Conservation (phyloP, 2,797 vertebrate species). For the Brachymystax lenok region DNA sequence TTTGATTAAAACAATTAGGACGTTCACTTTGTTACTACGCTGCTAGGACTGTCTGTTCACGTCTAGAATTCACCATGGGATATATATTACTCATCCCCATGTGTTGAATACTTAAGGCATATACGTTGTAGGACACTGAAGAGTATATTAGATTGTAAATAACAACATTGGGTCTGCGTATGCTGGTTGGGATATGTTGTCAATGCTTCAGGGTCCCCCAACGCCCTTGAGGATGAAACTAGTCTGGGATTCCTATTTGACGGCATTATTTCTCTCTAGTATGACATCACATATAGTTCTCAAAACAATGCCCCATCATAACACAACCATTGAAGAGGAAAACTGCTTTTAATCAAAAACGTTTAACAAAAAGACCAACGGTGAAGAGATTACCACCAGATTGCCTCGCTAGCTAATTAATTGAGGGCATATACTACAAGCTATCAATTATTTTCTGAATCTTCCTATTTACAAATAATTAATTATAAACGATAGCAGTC, state of each 20-base stretch:
- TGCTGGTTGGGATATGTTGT: background rate
- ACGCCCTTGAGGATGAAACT: background rate
- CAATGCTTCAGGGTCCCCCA: background rate
- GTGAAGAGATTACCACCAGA: slow-evolving; percentile 37
- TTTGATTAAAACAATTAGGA: slow-evolving; percentile 75
- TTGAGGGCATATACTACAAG: slow-evolving; percentile 60
- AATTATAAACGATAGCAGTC: slow-evolving; percentile 92
- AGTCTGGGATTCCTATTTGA: background rate
- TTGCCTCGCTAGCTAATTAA: slow-evolving; percentile 71
- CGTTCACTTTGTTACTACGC: slow-evolving; percentile 68
- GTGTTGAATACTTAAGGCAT: background rate
- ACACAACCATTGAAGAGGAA: background rate
- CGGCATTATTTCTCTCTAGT: too few species aligned
- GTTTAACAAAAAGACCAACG: slow-evolving; percentile 14
- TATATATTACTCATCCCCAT: slow-evolving; percentile 50
- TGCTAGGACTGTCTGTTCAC: slow-evolving; percentile 69
- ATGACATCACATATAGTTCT: background rate
- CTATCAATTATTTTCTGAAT: slow-evolving; percentile 90
- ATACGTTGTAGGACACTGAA: background rate
- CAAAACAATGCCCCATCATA: background rate
- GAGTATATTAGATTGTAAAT: background rate
- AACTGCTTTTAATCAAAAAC: slow-evolving; percentile 1
- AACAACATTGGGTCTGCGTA: background rate
- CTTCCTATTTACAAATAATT: slow-evolving; percentile 95
- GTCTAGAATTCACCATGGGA: slow-evolving; percentile 49